Percentiles rank a stretch among this genome's conserved stretches.
Conservation (phyloP, 2,888 invertebrate species). For the Leptinotarsa haldemani region DNA sequence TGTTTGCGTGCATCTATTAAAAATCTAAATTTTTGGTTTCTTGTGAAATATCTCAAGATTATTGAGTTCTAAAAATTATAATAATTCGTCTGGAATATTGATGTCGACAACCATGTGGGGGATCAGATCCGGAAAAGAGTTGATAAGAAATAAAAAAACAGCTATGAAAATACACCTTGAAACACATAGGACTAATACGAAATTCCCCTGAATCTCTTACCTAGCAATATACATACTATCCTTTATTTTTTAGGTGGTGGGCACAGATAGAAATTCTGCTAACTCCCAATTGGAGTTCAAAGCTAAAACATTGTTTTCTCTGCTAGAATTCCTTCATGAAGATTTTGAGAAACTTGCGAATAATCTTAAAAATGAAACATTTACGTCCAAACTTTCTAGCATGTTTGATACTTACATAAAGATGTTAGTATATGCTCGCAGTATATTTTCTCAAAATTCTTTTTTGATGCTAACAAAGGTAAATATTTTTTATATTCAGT, state of each 20-base stretch:
- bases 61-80: too few relatives aligned
- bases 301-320: constrained; percentile 79
- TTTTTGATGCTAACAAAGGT: constrained; percentile 86
- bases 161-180: too few relatives aligned
- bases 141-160: not conserved
- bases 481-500: constrained; percentile 30
- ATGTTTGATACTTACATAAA: constrained; percentile 92
- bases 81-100: too few relatives aligned
- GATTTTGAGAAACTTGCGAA: constrained; percentile 79
- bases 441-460: constrained; percentile 85
- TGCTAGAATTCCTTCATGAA: constrained; percentile 86
- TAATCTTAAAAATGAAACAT: constrained; percentile 69
- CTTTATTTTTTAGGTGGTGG: constrained; percentile 76
- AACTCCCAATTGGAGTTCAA: constrained; percentile 85
- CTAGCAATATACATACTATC: not conserved
- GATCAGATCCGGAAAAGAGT: not conserved
- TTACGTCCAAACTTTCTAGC: constrained; percentile 82
- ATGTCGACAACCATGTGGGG: not conserved
- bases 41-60: too few relatives aligned
- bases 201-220: not conserved
- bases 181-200: too few relatives aligned
- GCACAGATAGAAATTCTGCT: constrained; percentile 87
- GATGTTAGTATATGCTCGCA: constrained; percentile 84
- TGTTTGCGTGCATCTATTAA: too few relatives aligned
- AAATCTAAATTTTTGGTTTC: too few relatives aligned